Evolutionary conservation across 1,140 invertebrate genomes (phyloP).

Genomic region (Heliconius nattereri): DNA sequence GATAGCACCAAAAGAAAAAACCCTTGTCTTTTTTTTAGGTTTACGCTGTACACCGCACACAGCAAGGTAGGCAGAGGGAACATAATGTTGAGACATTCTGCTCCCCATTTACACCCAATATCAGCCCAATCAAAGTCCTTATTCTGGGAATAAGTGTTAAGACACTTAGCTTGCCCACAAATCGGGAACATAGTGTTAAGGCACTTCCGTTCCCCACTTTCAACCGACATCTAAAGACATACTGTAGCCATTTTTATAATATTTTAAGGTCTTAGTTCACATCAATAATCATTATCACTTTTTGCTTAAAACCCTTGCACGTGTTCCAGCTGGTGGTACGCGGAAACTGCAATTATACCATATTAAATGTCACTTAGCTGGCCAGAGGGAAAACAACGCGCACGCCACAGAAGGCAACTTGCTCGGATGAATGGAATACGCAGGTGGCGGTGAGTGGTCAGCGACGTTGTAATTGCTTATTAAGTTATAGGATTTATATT

Average conservation of each 20-base stretch:
- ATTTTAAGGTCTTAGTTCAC: background rate
- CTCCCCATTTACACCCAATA: too few relatives aligned
- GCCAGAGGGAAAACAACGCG: conserved; percentile 6
- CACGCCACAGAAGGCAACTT: conserved; percentile 25
- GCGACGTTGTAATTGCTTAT: background rate
- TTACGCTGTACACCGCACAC: too few relatives aligned
- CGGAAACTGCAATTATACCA: conserved; percentile 28
- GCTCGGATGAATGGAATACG: conserved; percentile 34
- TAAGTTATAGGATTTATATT: background rate
- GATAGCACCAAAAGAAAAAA: too few relatives aligned
- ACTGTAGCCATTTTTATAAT: too few relatives aligned
- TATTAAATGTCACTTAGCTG: conserved; percentile 24
- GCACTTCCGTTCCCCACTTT: too few relatives aligned
- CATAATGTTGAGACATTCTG: too few relatives aligned
- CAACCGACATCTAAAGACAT: accelerated
- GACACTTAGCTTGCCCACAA: too few relatives aligned
- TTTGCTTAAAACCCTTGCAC: conserved; percentile 7
- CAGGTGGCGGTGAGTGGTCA: conserved; percentile 23
- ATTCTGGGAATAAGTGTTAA: too few relatives aligned
- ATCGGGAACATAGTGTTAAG: too few relatives aligned
- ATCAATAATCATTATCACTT: background rate
- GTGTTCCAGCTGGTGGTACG: conserved; percentile 17
- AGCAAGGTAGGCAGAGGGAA: too few relatives aligned
- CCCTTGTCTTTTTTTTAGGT: too few relatives aligned
- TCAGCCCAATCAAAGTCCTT: too few relatives aligned